Evolutionary conservation across 2,797 vertebrate genomes (phyloP).

Genomic region (Fratercula arctica): DNA sequence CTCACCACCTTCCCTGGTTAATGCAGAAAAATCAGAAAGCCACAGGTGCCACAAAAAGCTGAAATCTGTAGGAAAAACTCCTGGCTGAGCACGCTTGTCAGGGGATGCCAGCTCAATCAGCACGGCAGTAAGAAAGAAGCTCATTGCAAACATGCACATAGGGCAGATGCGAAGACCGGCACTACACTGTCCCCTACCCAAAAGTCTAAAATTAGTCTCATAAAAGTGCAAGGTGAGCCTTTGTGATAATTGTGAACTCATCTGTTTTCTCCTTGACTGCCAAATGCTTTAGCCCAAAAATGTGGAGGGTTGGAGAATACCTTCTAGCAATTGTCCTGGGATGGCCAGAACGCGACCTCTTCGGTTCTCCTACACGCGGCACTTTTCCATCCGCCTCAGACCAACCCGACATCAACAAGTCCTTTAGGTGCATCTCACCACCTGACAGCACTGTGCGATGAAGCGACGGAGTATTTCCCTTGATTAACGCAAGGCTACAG

Average conservation of each 20-base stretch:
- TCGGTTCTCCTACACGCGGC: background rate
- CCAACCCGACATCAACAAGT: background rate
- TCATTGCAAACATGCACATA: background rate
- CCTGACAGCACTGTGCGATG: background rate
- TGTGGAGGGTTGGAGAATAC: accelerated
- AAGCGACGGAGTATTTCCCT: background rate
- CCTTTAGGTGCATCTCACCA: background rate
- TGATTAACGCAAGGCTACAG: background rate
- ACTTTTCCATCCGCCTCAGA: background rate
- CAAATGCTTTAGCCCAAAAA: background rate
- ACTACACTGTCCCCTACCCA: background rate
- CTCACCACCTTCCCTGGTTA: background rate
- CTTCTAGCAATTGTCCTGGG: background rate
- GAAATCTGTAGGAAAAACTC: background rate
- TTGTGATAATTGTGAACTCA: background rate
- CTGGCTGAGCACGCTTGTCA: background rate
- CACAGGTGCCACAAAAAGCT: background rate
- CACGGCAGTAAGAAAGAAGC: background rate
- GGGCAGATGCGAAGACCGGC: background rate
- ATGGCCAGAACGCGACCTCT: background rate
- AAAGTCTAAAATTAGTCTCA: background rate
- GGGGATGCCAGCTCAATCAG: background rate
- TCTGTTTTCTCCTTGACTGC: background rate
- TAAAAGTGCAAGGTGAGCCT: background rate
- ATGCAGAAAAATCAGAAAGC: background rate